These are phyloP conservation scores for Lepidurus apus DNA, from an alignment of 1,140 invertebrate genomes.

Conservation along the genomic window DNA sequence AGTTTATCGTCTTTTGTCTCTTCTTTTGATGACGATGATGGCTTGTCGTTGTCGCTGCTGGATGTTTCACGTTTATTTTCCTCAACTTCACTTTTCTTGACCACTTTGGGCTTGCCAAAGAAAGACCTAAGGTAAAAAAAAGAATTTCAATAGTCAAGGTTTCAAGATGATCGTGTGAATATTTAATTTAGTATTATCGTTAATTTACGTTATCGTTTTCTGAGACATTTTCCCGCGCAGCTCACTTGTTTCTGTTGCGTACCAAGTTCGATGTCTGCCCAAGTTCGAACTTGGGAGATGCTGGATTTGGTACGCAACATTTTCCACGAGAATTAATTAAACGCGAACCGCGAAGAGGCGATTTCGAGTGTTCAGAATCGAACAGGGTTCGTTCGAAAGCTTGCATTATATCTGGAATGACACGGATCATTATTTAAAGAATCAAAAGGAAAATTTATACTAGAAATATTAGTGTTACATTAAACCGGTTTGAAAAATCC, in stretches of 20 bases:
- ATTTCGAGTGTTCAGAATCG: not conserved
- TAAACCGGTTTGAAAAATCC: no score
- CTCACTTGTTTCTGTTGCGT: not conserved
- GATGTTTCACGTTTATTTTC: slow-evolving; percentile 24
- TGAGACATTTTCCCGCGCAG: slow-evolving; percentile 3
- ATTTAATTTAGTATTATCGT: not conserved
- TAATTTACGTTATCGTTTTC: slow-evolving; percentile 24
- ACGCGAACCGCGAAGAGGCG: not conserved
- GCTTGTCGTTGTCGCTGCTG: slow-evolving; percentile 30
- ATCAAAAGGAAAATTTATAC: no score
- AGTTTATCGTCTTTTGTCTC: slow-evolving; percentile 14
- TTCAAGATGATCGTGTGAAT: not conserved
- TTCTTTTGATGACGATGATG: slow-evolving; percentile 15
- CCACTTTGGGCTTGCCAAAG: slow-evolving; percentile 26
- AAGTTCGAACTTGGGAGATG: no score
- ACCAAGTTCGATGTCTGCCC: no score
- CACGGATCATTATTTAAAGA: no score
- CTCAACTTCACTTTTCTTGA: slow-evolving; percentile 25
- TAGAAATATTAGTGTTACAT: no score
- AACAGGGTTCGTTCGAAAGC: no score
- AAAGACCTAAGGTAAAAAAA: not conserved
- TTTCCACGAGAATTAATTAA: not conserved
- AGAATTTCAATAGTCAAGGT: not conserved
- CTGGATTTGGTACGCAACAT: no score
- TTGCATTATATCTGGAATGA: no score